These are phyloP conservation scores for Herminia tarsipennalis DNA, from an alignment of 2,888 invertebrate species.

Conservation along the genomic window DNA sequence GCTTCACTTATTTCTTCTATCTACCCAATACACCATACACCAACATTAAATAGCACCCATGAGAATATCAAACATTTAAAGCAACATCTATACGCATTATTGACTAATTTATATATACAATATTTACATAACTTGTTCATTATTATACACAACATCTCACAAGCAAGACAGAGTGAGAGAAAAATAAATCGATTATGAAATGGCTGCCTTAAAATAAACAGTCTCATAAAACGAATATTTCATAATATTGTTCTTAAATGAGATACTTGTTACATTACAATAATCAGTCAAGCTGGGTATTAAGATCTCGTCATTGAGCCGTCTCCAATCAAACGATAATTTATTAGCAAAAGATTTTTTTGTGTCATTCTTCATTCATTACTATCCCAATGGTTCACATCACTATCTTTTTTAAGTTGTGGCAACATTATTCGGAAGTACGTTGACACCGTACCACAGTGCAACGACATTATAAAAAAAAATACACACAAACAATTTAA, in stretches of 20 bases:
- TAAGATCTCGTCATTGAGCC: constrained; percentile 74
- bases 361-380: neutral
- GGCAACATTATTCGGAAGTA: too few relatives aligned
- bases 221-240: constrained; percentile 75
- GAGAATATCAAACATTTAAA: constrained; percentile 79
- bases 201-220: constrained; percentile 79
- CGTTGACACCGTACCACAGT: too few relatives aligned
- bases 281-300: constrained; percentile 74
- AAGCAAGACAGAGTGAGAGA: constrained; percentile 33
- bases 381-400: neutral
- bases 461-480: too few relatives aligned
- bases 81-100: constrained; percentile 68
- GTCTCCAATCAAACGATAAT: constrained; percentile 47
- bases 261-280: constrained; percentile 73
- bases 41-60: constrained; percentile 83
- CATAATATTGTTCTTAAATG: constrained; percentile 76
- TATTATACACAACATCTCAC: constrained; percentile 48
- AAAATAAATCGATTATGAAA: constrained; percentile 48
- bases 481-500: too few relatives aligned
- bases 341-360: constrained; percentile 2
- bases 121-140: constrained; percentile 68
- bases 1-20: constrained; percentile 48
- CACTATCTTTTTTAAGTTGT: too few relatives aligned
- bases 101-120: constrained; percentile 70
- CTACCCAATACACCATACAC: constrained; percentile 73